Conservation (phyloP, 2,888 invertebrate species). For the Drosophila paranaensis region DNA sequence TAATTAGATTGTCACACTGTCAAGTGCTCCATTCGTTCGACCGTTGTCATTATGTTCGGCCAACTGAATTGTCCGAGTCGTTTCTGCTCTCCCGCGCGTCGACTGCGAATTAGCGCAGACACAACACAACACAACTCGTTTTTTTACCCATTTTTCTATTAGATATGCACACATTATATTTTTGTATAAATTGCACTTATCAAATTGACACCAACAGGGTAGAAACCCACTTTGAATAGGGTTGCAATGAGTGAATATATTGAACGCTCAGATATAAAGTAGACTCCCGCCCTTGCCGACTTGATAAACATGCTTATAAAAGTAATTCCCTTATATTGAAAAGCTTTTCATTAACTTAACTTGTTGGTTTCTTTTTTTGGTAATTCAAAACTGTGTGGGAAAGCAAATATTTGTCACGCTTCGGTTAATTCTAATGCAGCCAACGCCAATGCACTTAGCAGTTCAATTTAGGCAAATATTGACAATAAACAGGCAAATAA, state of each 20-base stretch:
- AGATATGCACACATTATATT: slow-evolving; percentile 22
- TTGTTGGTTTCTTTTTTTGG: neutral
- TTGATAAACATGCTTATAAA: neutral
- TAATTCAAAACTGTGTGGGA: slow-evolving; percentile 35
- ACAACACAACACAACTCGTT: slow-evolving; percentile 1
- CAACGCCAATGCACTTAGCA: slow-evolving; percentile 1
- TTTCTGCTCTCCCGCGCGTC: slow-evolving; percentile 25
- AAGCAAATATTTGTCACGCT: slow-evolving; percentile 17
- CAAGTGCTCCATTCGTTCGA: slow-evolving; percentile 56
- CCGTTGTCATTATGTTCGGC: slow-evolving; percentile 57
- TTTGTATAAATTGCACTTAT: slow-evolving; percentile 2
- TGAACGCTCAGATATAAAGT: neutral
- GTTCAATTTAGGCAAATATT: slow-evolving; percentile 1
- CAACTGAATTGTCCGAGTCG: slow-evolving; percentile 52
- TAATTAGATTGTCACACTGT: slow-evolving; percentile 77
- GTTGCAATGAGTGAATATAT: neutral
- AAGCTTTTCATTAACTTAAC: no score
- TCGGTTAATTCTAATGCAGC: neutral
- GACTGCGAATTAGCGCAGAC: neutral
- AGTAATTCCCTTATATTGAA: neutral
- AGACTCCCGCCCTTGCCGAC: neutral
- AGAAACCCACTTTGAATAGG: neutral
- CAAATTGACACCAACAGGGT: slow-evolving; percentile 2
- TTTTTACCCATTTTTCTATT: slow-evolving; percentile 43
- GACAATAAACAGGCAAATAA: slow-evolving; percentile 1